A percentile compares a stretch with the other conserved stretches of the same genome.
Evolutionary conservation across 2,888 invertebrate genomes (phyloP).

Genomic region (Pseudococcus viburni): DNA sequence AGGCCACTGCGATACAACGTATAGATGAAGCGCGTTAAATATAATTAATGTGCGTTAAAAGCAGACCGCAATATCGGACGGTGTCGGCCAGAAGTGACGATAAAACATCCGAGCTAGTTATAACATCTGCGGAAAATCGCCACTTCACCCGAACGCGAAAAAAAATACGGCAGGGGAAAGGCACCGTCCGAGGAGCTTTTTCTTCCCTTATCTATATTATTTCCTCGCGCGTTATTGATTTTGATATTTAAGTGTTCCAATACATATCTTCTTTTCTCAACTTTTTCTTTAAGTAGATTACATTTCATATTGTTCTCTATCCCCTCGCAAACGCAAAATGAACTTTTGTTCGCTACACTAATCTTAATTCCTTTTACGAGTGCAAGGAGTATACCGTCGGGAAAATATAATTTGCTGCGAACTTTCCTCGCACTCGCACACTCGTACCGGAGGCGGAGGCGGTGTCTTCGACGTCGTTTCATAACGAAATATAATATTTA

Average conservation of each 20-base stretch:
- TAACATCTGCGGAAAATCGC: slow-evolving; percentile 63
- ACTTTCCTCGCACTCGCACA: slow-evolving; percentile 9
- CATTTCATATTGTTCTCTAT: slow-evolving; percentile 45
- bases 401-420: slow-evolving; percentile 49
- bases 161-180: neutral
- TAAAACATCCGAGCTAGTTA: slow-evolving; percentile 51
- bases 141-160: slow-evolving; percentile 37
- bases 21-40: slow-evolving; percentile 44
- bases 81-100: slow-evolving; percentile 54
- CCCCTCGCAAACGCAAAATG: slow-evolving; percentile 51
- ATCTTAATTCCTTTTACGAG: slow-evolving; percentile 60
- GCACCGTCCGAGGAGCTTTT: neutral
- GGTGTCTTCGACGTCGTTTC: neutral
- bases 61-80: slow-evolving; percentile 42
- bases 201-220: slow-evolving; percentile 63
- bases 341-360: slow-evolving; percentile 62
- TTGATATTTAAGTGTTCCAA: slow-evolving; percentile 64
- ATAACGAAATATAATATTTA: slow-evolving; percentile 27
- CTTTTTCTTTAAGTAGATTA: slow-evolving; percentile 62
- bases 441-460: neutral
- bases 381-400: slow-evolving; percentile 39
- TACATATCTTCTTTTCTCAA: slow-evolving; percentile 61
- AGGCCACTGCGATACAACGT: neutral
- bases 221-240: slow-evolving; percentile 63
- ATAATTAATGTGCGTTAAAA: slow-evolving; percentile 60